These are phyloP conservation scores for Ecliptopera silaceata DNA, from an alignment of 2,888 invertebrate species.

Conservation along the genomic window DNA sequence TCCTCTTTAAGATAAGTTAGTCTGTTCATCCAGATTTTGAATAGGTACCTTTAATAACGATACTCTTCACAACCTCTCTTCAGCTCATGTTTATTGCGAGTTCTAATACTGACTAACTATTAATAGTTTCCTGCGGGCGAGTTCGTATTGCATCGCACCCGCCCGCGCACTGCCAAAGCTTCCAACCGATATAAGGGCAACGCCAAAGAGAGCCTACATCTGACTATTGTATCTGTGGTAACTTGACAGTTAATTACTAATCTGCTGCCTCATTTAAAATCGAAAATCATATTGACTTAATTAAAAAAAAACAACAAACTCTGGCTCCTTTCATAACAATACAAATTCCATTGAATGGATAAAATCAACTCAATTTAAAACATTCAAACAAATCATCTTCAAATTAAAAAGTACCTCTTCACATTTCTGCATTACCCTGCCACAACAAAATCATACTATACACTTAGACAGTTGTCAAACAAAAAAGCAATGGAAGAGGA, in stretches of 20 bases:
- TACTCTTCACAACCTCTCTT: conserved; percentile 80
- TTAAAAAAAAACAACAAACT: conserved; percentile 76
- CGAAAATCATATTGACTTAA: conserved; percentile 77
- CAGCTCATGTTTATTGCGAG: conserved; percentile 70
- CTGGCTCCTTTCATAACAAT: conserved; percentile 79
- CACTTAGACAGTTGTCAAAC: conserved; percentile 78
- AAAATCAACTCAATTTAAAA: conserved; percentile 79
- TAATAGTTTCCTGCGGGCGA: conserved; percentile 38
- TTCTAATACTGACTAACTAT: conserved; percentile 72
- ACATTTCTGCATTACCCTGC: conserved; percentile 81
- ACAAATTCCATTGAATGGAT: conserved; percentile 80
- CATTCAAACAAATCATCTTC: conserved; percentile 79
- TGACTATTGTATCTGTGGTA: conserved; percentile 79
- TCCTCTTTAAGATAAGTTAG: conserved; percentile 70
- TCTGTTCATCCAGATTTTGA: conserved; percentile 78
- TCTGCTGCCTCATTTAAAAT: conserved; percentile 75
- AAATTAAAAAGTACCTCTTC: conserved; percentile 80
- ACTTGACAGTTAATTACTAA: conserved; percentile 75
- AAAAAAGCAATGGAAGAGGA: conserved; percentile 80
- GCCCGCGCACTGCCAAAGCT: conserved; percentile 47
- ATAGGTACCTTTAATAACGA: conserved; percentile 82
- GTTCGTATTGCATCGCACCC: conserved; percentile 28
- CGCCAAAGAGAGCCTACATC: conserved; percentile 78
- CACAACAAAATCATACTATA: conserved; percentile 80
- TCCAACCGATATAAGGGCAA: conserved; percentile 57